Evolutionary conservation across 2,888 invertebrate species (phyloP), one percentile per base, ranked within the genome.

Genomic region (Melolontha melolontha): DNA sequence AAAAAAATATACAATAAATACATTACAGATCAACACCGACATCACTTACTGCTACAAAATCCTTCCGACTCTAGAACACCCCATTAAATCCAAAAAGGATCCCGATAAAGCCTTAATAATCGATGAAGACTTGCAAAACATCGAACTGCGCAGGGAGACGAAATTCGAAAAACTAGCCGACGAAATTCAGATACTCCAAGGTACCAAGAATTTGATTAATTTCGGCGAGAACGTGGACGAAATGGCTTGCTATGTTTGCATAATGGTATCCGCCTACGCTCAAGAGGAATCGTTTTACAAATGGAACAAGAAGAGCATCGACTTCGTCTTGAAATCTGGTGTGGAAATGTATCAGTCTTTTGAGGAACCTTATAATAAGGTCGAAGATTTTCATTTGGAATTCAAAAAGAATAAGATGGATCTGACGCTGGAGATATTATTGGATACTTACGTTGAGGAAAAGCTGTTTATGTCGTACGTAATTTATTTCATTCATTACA

Each of bases 101-200:
- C 64, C 68, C 10, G 65, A 66, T 22, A 51, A 34, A 10, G 67
- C 64, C 0, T 47, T 74, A 7, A 39, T 62, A 8, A 69, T 74
- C 12, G 67, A 74, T 47, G 67, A 63, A n/a, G 66, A 69, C 2
- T 52, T 66, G 0, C 76, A 79, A 67, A 79, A 79, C 0, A 74
- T 87, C 47, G 90, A 91, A 74, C 78, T 90, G 6, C 72, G 76
- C 0, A 84, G 87, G 52, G 86, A 85, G 1, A 85, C 83, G 63
- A 90, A 90, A 74, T 91, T 89, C 71, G 82, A 16, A 10, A 77
- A 81, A 11, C 77, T 90, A 42, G 88, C 89, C 0, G 90, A 90
- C 72, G 85, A 85, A 7, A 85, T 85, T 0, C 85, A 89, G 77
- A 87, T 89, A 10, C 81, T 91, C 0, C 80, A 85, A 69, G 89